Percentiles rank a stretch among this genome's conserved stretches.
Conservation (phyloP, 2,888 invertebrate genomes). For the Beris morrisii region DNA sequence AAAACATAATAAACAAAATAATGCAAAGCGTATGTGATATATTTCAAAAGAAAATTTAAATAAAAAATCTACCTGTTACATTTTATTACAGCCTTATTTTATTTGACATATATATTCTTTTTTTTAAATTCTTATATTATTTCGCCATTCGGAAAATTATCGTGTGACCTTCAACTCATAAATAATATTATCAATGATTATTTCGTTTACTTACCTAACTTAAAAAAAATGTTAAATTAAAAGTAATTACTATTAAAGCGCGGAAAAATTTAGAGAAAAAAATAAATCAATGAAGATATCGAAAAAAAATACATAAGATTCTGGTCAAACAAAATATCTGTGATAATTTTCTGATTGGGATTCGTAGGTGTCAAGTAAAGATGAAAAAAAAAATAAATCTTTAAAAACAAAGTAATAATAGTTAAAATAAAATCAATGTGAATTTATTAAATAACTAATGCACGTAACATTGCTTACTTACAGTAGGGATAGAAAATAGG, state of each 20-base stretch:
- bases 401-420: not conserved
- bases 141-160: slow-evolving; percentile 34
- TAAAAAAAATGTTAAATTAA: slow-evolving; percentile 1
- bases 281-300: slow-evolving; percentile 2
- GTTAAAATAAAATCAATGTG: slow-evolving; percentile 6
- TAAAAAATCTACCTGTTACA: slow-evolving; percentile 7
- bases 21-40: slow-evolving; percentile 34
- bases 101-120: not conserved
- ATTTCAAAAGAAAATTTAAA: slow-evolving; percentile 23
- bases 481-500: not conserved
- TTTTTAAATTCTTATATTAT: not conserved
- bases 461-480: not conserved
- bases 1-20: slow-evolving; percentile 18
- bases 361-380: slow-evolving; percentile 26
- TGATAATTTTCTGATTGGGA: slow-evolving; percentile 39
- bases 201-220: not conserved
- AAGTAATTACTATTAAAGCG: not conserved
- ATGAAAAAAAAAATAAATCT: not conserved
- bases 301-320: slow-evolving; percentile 14
- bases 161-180: slow-evolving; percentile 25
- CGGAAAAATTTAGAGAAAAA: not conserved
- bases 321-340: slow-evolving; percentile 39
- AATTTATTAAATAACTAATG: slow-evolving; percentile 2
- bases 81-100: slow-evolving; percentile 11
- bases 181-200: not conserved